Percentiles rank a stretch among this genome's conserved stretches.
These are phyloP conservation scores for Gymnorhina tibicen DNA, from an alignment of 2,113 vertebrate genomes.

Conservation along the genomic window DNA sequence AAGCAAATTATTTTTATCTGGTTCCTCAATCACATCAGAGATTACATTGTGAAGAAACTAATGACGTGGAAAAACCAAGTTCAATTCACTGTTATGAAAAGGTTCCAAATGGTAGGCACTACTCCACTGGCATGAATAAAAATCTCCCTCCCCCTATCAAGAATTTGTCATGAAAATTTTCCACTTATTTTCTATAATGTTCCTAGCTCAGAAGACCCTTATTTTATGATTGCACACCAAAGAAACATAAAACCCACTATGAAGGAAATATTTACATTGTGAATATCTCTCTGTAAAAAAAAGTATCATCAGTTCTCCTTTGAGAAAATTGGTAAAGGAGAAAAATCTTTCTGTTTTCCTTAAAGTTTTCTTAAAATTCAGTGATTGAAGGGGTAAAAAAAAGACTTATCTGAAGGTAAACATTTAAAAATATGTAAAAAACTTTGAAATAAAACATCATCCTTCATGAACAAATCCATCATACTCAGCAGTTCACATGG, in stretches of 20 bases:
- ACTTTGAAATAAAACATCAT: background rate
- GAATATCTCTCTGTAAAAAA: background rate
- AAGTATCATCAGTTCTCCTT: background rate
- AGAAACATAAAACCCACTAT: background rate
- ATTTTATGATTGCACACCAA: background rate
- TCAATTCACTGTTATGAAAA: background rate
- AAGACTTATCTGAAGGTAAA: background rate
- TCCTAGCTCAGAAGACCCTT: background rate
- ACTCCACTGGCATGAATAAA: background rate
- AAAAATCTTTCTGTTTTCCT: background rate
- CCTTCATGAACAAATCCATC: background rate
- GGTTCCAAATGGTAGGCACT: background rate
- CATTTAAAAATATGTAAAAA: background rate
- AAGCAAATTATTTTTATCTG: background rate
- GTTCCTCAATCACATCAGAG: background rate
- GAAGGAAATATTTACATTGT: background rate
- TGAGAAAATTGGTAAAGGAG: background rate
- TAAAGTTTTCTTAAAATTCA: background rate
- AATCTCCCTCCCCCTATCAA: background rate
- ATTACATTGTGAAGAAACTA: background rate
- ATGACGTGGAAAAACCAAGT: background rate
- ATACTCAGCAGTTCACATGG: background rate
- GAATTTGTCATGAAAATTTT: background rate
- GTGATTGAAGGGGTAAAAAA: background rate
- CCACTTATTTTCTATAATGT: background rate